These are phyloP conservation scores for Prosapia bicincta DNA, from an alignment of 2,888 invertebrate genomes.

Conservation along the genomic window DNA sequence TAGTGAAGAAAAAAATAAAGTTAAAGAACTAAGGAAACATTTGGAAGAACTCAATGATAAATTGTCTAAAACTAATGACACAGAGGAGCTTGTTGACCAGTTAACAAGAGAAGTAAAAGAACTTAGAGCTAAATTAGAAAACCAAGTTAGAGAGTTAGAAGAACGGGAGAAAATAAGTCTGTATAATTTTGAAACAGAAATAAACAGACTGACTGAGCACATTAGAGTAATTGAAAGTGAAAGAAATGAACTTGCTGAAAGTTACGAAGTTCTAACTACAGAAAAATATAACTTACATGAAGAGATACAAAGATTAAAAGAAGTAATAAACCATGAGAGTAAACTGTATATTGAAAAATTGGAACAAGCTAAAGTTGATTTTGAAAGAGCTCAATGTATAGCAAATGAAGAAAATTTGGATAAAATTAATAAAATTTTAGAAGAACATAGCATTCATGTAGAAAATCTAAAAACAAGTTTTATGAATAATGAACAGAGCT, in stretches of 20 bases:
- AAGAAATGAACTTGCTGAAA: constrained; percentile 35
- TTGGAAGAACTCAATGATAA: background rate
- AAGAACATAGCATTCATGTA: constrained; percentile 41
- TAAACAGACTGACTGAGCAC: constrained; percentile 12
- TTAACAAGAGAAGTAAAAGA: constrained; percentile 49
- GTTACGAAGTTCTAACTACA: constrained; percentile 28
- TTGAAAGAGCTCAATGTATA: constrained; percentile 43
- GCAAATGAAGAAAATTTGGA: background rate
- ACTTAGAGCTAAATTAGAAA: constrained; percentile 36
- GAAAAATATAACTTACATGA: constrained; percentile 28
- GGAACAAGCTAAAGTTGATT: constrained; percentile 44
- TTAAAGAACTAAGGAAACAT: constrained; percentile 10
- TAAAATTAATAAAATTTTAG: constrained; percentile 32
- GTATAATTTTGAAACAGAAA: constrained; percentile 17
- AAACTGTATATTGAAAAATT: constrained; percentile 44
- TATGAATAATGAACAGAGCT: background rate
- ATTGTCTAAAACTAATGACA: constrained; percentile 46
- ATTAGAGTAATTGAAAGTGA: constrained; percentile 28
- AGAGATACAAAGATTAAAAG: constrained; percentile 1
- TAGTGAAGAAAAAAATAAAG: constrained; percentile 9
- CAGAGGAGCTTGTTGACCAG: constrained; percentile 54
- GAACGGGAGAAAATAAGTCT: constrained; percentile 13
- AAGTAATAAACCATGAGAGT: constrained; percentile 3
- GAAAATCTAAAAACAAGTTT: constrained; percentile 22
- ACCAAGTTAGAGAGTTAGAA: constrained; percentile 40